A percentile compares a stretch with the other conserved stretches of the same genome.
These are phyloP conservation scores for Lithobates pipiens DNA, from an alignment of 2,797 vertebrate genomes.

Conservation along the genomic window DNA sequence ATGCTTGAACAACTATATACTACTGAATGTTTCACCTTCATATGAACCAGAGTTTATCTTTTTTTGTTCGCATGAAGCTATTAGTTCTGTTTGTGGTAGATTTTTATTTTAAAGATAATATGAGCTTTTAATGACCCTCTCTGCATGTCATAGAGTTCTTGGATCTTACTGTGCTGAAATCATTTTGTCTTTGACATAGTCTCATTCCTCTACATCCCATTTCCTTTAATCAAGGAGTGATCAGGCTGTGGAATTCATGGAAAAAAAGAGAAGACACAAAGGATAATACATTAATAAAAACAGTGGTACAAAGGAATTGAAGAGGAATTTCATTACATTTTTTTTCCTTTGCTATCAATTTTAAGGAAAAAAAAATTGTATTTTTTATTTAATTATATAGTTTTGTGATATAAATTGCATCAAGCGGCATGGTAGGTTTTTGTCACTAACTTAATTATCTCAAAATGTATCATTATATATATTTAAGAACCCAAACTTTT, in stretches of 20 bases:
- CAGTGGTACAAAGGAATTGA: not conserved
- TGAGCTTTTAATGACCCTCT: conserved; percentile 36
- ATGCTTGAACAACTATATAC: conserved; percentile 5
- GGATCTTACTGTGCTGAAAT: conserved; percentile 34
- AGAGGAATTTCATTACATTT: not conserved
- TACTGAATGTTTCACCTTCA: conserved; percentile 22
- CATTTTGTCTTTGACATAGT: conserved; percentile 32
- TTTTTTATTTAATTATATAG: not conserved
- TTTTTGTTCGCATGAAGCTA: conserved; percentile 36
- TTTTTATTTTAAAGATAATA: conserved; percentile 42
- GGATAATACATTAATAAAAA: conserved; percentile 22
- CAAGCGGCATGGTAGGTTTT: not conserved
- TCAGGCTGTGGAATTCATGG: conserved; percentile 19
- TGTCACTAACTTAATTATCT: not conserved
- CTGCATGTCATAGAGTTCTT: conserved; percentile 15
- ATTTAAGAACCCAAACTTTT: not conserved
- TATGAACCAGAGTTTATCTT: not conserved
- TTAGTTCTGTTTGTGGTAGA: conserved; percentile 34
- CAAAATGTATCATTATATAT: not conserved
- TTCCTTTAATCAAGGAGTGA: conserved; percentile 38
- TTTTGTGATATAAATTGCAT: conserved; percentile 1
- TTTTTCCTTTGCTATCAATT: conserved; percentile 1
- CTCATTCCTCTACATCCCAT: conserved; percentile 21
- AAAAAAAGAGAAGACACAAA: conserved; percentile 22
- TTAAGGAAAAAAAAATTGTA: not conserved